phyloP scores from a whole-genome alignment of 2,113 vertebrate species.

The Thomomys bottae region DNA sequence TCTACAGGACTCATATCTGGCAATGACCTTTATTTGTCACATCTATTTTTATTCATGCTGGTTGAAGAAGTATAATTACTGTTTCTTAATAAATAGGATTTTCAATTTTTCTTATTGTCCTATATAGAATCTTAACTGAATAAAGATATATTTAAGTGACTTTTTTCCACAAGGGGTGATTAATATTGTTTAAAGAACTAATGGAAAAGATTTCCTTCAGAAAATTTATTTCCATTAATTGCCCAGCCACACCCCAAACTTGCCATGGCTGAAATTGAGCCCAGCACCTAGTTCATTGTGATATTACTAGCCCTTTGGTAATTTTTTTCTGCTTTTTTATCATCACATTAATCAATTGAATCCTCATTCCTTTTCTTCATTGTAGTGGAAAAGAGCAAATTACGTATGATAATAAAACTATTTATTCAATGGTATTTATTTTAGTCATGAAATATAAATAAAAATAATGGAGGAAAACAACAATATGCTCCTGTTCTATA shows the following conservation, averaged over 20 bases:
- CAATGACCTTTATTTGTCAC: not conserved
- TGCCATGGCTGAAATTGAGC: not conserved
- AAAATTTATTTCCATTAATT: not conserved
- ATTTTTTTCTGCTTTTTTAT: not conserved
- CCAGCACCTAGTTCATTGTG: not conserved
- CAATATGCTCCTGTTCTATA: not conserved
- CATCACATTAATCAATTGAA: not conserved
- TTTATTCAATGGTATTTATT: not conserved
- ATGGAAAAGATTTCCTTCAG: not conserved
- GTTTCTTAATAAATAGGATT: not conserved
- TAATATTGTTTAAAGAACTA: not conserved
- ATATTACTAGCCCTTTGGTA: not conserved
- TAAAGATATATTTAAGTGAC: not conserved
- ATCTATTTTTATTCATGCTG: not conserved
- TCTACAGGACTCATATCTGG: not conserved
- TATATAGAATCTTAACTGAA: not conserved
- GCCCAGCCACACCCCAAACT: too few relatives aligned
- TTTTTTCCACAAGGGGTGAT: not conserved
- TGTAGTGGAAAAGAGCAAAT: not conserved
- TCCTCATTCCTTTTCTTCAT: not conserved
- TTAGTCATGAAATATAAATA: conserved; percentile 46
- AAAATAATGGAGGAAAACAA: not conserved
- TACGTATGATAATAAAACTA: not conserved
- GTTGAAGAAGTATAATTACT: not conserved
- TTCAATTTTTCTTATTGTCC: not conserved